Percentiles rank a stretch among this genome's conserved stretches.
phyloP scores from a whole-genome alignment of 2,113 vertebrate genomes.

The Rattus rattus region DNA sequence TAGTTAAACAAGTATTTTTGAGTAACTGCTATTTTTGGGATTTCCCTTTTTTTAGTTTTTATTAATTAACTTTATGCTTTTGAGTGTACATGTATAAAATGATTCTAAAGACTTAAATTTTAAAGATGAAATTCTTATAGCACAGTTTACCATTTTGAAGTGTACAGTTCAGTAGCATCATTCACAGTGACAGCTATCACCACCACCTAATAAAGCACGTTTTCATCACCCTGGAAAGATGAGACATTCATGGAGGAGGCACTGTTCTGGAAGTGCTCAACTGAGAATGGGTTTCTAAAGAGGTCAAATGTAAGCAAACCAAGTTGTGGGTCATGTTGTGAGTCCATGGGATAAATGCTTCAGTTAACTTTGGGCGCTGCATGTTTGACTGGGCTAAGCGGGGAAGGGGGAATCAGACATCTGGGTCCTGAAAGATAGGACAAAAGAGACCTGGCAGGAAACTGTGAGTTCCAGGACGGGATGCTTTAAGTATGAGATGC shows the following conservation, averaged over 20 bases:
- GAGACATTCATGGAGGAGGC: not conserved
- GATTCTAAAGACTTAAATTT: not conserved
- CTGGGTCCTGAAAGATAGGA: not conserved
- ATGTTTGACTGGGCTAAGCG: not conserved
- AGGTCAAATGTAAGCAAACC: not conserved
- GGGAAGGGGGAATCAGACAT: not conserved
- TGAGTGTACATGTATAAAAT: not conserved
- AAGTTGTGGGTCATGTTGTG: not conserved
- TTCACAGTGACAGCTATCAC: not conserved
- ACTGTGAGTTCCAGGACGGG: accelerated
- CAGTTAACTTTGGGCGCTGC: not conserved
- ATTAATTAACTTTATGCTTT: not conserved
- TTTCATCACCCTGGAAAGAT: not conserved
- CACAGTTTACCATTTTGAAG: not conserved
- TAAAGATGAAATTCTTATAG: not conserved
- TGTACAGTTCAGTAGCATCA: not conserved
- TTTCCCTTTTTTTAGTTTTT: not conserved
- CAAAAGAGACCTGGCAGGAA: not conserved
- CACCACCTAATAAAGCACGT: not conserved
- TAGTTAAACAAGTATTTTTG: not conserved
- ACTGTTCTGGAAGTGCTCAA: not conserved
- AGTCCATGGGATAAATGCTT: not conserved
- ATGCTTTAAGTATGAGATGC: not conserved
- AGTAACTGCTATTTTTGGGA: not conserved
- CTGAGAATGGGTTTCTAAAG: not conserved